phyloP scores from a whole-genome alignment of 2,113 vertebrate genomes.

The Rhabdomys dilectus region DNA sequence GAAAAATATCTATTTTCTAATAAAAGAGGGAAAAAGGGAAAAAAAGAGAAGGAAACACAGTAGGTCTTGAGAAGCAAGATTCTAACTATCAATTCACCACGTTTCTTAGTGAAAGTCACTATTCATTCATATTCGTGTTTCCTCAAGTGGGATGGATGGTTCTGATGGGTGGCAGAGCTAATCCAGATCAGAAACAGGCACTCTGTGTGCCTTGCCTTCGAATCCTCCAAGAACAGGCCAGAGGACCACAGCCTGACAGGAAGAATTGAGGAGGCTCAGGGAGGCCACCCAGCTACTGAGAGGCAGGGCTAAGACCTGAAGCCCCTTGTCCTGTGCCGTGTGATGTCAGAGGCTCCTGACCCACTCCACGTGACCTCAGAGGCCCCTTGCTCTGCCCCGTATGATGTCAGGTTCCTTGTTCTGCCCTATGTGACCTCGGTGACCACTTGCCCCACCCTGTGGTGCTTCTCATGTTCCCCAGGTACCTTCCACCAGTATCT shows the following conservation, averaged over 20 bases:
- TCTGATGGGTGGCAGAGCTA: background rate
- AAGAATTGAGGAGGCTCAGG: background rate
- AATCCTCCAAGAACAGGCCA: background rate
- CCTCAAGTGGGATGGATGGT: fast-evolving
- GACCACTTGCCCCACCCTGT: background rate
- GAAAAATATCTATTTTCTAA: background rate
- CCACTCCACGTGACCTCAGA: background rate
- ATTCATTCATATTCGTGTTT: background rate
- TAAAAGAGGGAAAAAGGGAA: background rate
- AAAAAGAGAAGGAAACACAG: background rate
- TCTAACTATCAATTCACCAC: no score
- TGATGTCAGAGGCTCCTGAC: background rate
- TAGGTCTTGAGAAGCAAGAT: background rate
- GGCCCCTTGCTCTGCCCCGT: background rate
- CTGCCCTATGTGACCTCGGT: background rate
- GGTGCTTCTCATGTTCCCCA: background rate
- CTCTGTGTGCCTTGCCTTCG: fast-evolving
- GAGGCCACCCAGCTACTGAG: background rate
- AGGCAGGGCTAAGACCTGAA: background rate
- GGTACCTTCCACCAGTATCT: background rate
- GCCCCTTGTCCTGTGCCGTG: no score
- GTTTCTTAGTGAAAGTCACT: background rate
- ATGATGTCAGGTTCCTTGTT: background rate
- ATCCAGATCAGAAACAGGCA: background rate
- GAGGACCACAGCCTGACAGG: background rate